phyloP scores from a whole-genome alignment of 2,113 vertebrate species.

The Channa maculata region DNA sequence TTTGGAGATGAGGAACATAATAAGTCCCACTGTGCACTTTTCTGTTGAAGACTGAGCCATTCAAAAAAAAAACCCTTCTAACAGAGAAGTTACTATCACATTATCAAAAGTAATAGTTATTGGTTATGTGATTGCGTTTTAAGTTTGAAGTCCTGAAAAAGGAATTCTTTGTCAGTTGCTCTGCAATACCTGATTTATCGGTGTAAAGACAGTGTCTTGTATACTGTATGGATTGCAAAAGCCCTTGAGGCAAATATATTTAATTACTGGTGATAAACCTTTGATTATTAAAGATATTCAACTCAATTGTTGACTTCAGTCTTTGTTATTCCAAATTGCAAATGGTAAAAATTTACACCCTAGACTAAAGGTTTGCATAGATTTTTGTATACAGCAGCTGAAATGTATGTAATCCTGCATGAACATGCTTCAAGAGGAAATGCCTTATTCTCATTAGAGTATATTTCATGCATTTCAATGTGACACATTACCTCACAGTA shows the following conservation, averaged over 20 bases:
- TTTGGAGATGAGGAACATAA: slow-evolving; percentile 41
- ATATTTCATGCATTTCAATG: neutral
- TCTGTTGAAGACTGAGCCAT: slow-evolving; percentile 30
- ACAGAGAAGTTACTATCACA: neutral
- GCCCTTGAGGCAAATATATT: neutral
- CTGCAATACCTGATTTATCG: too few relatives aligned
- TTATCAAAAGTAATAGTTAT: neutral
- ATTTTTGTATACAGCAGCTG: too few relatives aligned
- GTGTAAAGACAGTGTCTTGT: too few relatives aligned
- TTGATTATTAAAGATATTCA: too few relatives aligned
- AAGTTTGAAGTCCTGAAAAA: too few relatives aligned
- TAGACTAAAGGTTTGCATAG: neutral
- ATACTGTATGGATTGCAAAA: too few relatives aligned
- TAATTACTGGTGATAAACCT: neutral
- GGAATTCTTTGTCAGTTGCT: too few relatives aligned
- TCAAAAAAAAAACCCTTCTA: slow-evolving; percentile 19
- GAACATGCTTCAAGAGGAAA: neutral
- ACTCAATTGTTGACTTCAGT: neutral
- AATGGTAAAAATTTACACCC: neutral
- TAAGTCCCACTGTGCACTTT: slow-evolving; percentile 23
- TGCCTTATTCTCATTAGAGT: neutral
- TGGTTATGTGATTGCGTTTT: too few relatives aligned
- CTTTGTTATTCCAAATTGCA: neutral
- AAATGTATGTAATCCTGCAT: neutral
- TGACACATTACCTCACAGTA: neutral